Conservation (phyloP, 1,140 invertebrate species). For the Eumeta japonica region DNA sequence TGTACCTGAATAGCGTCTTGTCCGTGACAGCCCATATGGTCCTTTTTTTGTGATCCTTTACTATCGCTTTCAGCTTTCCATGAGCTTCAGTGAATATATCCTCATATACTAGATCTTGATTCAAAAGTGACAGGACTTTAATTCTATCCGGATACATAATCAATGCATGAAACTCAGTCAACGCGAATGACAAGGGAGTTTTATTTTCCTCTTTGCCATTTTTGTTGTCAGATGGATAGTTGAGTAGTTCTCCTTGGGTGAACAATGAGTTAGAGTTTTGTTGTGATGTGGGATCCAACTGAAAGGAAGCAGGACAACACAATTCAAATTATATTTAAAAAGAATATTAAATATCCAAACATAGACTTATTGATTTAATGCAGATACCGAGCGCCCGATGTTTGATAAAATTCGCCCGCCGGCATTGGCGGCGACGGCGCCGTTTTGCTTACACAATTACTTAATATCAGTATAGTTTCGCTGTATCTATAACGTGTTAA, state of each 20-base stretch:
- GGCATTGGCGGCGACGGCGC: too few species aligned
- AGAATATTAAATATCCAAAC: slow-evolving; percentile 19
- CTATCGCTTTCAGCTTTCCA: slow-evolving; percentile 78
- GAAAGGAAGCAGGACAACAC: too few species aligned
- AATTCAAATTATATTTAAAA: too few species aligned
- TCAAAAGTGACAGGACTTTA: slow-evolving; percentile 81
- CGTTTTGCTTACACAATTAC: too few species aligned
- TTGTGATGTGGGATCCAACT: slow-evolving; percentile 58
- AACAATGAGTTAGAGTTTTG: slow-evolving; percentile 61
- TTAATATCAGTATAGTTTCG: too few species aligned
- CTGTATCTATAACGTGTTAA: too few species aligned
- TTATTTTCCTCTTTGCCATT: slow-evolving; percentile 33
- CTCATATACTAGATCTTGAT: slow-evolving; percentile 85
- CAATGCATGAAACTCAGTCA: slow-evolving; percentile 90
- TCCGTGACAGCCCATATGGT: slow-evolving; percentile 86
- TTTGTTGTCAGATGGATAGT: slow-evolving; percentile 53
- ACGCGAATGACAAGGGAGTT: slow-evolving; percentile 73
- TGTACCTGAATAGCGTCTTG: slow-evolving; percentile 82
- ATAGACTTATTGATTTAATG: slow-evolving; percentile 30
- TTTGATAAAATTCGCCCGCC: too few species aligned
- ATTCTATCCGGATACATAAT: slow-evolving; percentile 81
- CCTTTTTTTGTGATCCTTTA: slow-evolving; percentile 78
- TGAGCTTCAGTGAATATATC: slow-evolving; percentile 79
- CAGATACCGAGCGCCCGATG: too few species aligned
- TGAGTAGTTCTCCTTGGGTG: slow-evolving; percentile 63